Conservation (phyloP, 2,888 invertebrate species). For the Patella depressa region DNA sequence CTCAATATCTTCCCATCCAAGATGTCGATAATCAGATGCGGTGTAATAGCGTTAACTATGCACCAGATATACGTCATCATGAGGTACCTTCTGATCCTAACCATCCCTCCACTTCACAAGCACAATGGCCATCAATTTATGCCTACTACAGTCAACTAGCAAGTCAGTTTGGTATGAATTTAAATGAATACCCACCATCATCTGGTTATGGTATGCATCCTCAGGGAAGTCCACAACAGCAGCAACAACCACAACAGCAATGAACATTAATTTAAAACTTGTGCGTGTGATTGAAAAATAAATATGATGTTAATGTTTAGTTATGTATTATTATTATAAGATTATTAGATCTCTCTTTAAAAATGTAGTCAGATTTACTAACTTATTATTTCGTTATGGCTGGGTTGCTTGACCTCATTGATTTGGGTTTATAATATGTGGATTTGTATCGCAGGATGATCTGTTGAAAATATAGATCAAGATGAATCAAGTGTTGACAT, state of each 20-base stretch:
- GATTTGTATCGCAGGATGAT: too few species aligned
- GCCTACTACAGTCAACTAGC: constrained; percentile 48
- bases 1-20: neutral
- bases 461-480: too few species aligned
- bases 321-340: too few species aligned
- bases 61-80: neutral
- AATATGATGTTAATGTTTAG: too few species aligned
- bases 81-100: neutral
- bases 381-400: too few species aligned
- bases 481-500: too few species aligned
- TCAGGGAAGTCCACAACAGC: neutral
- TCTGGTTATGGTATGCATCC: neutral
- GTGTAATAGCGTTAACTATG: neutral
- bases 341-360: too few species aligned
- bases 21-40: neutral
- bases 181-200: constrained; percentile 37
- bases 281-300: too few species aligned
- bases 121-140: constrained; percentile 44
- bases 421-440: too few species aligned
- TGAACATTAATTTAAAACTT: too few species aligned
- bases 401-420: too few species aligned
- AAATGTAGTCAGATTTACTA: too few species aligned
- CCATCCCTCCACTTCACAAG: constrained; percentile 4
- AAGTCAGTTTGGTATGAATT: constrained; percentile 48
- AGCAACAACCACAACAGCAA: neutral